These are phyloP conservation scores for Crioceris asparagi DNA, from an alignment of 2,888 invertebrate species.

Conservation along the genomic window DNA sequence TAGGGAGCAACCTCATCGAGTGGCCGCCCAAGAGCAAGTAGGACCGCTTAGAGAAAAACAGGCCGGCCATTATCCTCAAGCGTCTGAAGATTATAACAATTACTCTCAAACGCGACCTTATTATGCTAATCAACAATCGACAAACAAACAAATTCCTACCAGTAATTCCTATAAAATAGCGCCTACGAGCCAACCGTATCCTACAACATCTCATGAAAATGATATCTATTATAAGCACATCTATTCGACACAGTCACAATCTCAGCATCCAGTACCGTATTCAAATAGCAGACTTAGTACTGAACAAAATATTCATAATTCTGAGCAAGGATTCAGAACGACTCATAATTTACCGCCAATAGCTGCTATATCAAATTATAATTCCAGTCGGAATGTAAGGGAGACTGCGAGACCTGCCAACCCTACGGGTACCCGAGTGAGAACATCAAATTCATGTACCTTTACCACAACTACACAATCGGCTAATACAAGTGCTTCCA, in stretches of 20 bases:
- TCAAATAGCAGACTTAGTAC: constrained; percentile 1
- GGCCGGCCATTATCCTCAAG: constrained; percentile 17
- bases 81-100: constrained; percentile 18
- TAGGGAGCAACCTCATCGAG: constrained; percentile 1
- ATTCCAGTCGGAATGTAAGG: constrained; percentile 35
- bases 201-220: constrained; percentile 11
- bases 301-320: neutral
- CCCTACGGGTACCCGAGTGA: constrained; percentile 17
- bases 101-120: constrained; percentile 22
- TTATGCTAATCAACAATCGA: constrained; percentile 24
- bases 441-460: constrained; percentile 12
- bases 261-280: constrained; percentile 8
- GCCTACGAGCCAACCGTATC: constrained; percentile 13
- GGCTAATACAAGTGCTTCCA: constrained; percentile 14
- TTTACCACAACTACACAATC: constrained; percentile 17
- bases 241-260: constrained; percentile 16
- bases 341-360: constrained; percentile 45
- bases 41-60: constrained; percentile 11
- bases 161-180: constrained; percentile 16
- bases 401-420: constrained; percentile 24
- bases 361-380: constrained; percentile 41
- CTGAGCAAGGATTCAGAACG: constrained; percentile 21
- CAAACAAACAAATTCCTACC: constrained; percentile 18
- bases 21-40: constrained; percentile 16
- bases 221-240: constrained; percentile 18